Evolutionary conservation across 2,113 vertebrate species (phyloP).

Genomic region (Microtus oregoni): DNA sequence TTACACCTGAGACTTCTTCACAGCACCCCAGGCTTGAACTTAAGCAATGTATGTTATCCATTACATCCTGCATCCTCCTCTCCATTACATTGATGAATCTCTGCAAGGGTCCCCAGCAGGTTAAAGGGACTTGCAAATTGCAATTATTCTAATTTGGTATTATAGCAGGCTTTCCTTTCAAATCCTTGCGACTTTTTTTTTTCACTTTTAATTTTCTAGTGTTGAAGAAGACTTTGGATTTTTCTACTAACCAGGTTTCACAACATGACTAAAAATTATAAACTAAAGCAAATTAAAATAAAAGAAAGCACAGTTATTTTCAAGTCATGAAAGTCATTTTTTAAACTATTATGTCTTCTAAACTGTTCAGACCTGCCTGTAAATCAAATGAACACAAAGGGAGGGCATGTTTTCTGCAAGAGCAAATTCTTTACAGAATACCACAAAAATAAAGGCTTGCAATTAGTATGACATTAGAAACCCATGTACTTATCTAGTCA

Average conservation of each 20-base stretch:
- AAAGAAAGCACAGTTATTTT: slow-evolving; percentile 55
- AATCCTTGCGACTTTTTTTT: slow-evolving; percentile 13
- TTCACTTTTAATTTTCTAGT: neutral
- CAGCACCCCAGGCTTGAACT: neutral
- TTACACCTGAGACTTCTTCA: slow-evolving; percentile 39
- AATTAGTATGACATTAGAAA: slow-evolving; percentile 85
- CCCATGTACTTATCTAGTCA: slow-evolving; percentile 79
- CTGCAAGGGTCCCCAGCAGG: neutral
- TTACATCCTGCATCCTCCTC: neutral
- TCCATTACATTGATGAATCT: slow-evolving; percentile 48
- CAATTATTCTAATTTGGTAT: slow-evolving; percentile 68
- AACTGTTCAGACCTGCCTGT: slow-evolving; percentile 73
- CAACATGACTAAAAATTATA: slow-evolving; percentile 52
- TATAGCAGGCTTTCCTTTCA: slow-evolving; percentile 25
- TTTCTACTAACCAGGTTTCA: slow-evolving; percentile 13
- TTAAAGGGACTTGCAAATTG: slow-evolving; percentile 62
- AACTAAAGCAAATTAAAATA: slow-evolving; percentile 62
- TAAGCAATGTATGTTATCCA: slow-evolving; percentile 22
- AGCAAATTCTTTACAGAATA: slow-evolving; percentile 76
- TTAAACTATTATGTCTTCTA: slow-evolving; percentile 70
- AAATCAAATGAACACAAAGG: slow-evolving; percentile 80
- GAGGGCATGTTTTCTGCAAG: slow-evolving; percentile 75
- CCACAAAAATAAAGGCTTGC: slow-evolving; percentile 76
- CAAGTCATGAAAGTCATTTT: slow-evolving; percentile 69
- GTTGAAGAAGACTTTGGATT: slow-evolving; percentile 30